Conservation (phyloP, 2,888 invertebrate species). For the Tenthredo notha region DNA sequence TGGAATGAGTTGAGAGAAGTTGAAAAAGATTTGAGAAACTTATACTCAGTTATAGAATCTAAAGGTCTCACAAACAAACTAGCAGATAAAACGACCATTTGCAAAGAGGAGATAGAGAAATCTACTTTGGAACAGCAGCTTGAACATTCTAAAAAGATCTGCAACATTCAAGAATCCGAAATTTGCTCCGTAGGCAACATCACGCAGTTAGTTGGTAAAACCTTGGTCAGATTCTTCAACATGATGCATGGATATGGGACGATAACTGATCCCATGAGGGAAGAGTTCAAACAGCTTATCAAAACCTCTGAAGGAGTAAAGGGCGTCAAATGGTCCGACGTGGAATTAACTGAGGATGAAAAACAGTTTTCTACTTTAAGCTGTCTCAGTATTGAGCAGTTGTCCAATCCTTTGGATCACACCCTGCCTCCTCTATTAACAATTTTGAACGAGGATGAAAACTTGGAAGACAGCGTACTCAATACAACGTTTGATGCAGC, state of each 20-base stretch:
- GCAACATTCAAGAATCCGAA: conserved; percentile 79
- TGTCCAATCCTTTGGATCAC: conserved; percentile 66
- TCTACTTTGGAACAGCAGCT: conserved; percentile 74
- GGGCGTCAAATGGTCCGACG: conserved; percentile 83
- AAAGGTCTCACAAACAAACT: conserved; percentile 65
- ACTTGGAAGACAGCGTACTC: conserved; percentile 16
- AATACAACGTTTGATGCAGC: conserved; percentile 10
- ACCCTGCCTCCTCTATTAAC: conserved; percentile 62
- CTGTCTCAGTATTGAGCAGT: conserved; percentile 66
- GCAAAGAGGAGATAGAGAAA: conserved; percentile 68
- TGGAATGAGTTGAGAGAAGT: conserved; percentile 71
- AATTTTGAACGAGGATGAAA: conserved; percentile 56
- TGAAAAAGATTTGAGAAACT: conserved; percentile 66
- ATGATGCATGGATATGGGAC: conserved; percentile 82
- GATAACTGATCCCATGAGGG: conserved; percentile 80
- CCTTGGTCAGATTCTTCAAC: conserved; percentile 82
- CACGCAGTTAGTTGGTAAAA: conserved; percentile 79
- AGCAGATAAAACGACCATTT: conserved; percentile 62
- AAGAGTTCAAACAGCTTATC: conserved; percentile 82
- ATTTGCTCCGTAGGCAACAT: conserved; percentile 80
- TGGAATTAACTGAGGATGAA: conserved; percentile 69
- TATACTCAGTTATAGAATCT: conserved; percentile 63
- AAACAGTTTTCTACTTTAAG: conserved; percentile 70
- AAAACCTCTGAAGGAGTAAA: conserved; percentile 82
- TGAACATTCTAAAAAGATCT: conserved; percentile 78